Evolutionary conservation across 2,797 vertebrate species (phyloP), one percentile per base, ranked within the genome.

Genomic region (Falco naumanni): DNA sequence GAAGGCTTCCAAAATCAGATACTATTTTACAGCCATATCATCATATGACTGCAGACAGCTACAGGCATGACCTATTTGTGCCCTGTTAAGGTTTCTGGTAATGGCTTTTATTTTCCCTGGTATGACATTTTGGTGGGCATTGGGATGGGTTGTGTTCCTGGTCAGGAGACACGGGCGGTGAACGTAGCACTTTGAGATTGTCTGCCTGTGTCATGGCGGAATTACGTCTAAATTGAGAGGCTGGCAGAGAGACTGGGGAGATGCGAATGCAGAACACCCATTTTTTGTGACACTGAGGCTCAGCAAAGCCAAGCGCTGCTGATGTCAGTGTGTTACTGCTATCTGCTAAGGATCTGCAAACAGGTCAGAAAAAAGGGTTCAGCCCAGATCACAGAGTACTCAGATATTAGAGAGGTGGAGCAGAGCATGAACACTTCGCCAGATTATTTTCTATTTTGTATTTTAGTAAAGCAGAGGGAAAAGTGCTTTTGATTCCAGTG

Each of bases 1-100:
- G 22, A 81, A 84, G 17, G 56, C 88, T 95, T 93, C 89, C 83
- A 94, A 84, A 84, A 82, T 57, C 63, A 83, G 28, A 75, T 82
- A 51, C 5, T 68, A 20, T 71, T 92, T 93, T 87, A 91, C 26
- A 13, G 82, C 60, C 20, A 2, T 34, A 63, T 63, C 86, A 78
- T 79, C 87, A 63, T 54, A 81, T 59, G 85, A 87, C 89, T 92
- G 92, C 63, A 90, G 84, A 33, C 68, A 89, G 72, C 54, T 87
- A 86, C 22, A 88, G 81, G 69, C 31, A 21, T 19, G n/a, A 90
- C 60, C 68, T 78, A 4, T 89, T 87, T 80, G 24, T 92, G 68
- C 51, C 70, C 69, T 60, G 2, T 69, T 81, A 69, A 80, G n/a
- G 39, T 26, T 65, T 84, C 57, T 84, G 65, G 47, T 57, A 51